Conservation (phyloP, 2,797 vertebrate genomes). For the Poecile montanus region DNA sequence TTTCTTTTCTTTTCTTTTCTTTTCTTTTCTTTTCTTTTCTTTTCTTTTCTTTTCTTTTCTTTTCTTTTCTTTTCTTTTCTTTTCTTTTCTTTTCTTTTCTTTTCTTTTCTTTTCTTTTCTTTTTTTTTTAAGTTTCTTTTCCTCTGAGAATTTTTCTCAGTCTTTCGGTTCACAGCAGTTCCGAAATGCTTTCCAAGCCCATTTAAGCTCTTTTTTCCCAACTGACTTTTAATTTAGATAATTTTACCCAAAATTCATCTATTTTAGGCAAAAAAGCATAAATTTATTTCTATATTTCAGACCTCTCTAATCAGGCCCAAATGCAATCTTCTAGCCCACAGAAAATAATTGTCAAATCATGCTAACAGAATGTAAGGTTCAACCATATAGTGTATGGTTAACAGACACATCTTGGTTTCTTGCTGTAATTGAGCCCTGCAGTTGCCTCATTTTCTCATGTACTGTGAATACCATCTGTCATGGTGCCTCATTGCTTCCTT, state of each 20-base stretch:
- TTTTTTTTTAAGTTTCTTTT: background rate
- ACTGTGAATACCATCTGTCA: background rate
- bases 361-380: background rate
- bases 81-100: too few relatives aligned
- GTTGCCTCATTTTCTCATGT: background rate
- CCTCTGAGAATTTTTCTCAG: background rate
- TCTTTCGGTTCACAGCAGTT: background rate
- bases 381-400: background rate
- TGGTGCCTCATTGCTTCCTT: background rate
- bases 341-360: background rate
- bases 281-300: background rate
- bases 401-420: background rate
- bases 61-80: too few relatives aligned
- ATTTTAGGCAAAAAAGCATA: background rate
- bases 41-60: too few relatives aligned
- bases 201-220: background rate
- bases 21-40: too few relatives aligned
- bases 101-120: too few relatives aligned
- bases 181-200: background rate
- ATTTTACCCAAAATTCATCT: background rate
- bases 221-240: background rate
- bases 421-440: background rate
- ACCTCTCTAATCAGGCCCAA: background rate
- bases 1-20: too few relatives aligned
- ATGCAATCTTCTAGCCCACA: background rate